These are phyloP conservation scores for Leucosticte australis DNA, from an alignment of 2,113 vertebrate genomes.

Conservation along the genomic window DNA sequence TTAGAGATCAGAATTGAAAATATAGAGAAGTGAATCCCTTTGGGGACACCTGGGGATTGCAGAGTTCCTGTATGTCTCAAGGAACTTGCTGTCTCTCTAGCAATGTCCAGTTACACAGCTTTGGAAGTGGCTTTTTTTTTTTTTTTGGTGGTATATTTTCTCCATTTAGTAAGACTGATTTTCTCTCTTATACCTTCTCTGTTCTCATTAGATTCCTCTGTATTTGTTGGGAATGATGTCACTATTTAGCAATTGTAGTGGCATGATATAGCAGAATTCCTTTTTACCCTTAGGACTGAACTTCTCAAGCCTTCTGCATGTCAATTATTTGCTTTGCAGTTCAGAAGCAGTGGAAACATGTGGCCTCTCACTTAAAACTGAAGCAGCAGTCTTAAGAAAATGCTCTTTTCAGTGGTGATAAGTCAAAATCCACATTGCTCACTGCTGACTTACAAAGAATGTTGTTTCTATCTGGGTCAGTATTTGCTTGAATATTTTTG, in stretches of 20 bases:
- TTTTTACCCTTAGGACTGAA: not conserved
- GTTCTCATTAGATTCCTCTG: not conserved
- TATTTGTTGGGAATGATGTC: not conserved
- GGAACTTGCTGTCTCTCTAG: not conserved
- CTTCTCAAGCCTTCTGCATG: not conserved
- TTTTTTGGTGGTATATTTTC: not conserved
- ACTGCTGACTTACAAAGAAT: not conserved
- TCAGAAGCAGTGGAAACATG: not conserved
- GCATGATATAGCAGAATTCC: not conserved
- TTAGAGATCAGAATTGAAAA: not conserved
- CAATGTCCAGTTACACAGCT: not conserved
- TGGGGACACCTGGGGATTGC: not conserved
- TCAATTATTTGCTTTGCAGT: not conserved
- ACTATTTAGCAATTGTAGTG: not conserved
- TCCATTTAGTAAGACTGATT: not conserved
- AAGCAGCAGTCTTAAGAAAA: not conserved
- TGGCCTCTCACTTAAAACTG: not conserved
- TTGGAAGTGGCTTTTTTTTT: not conserved
- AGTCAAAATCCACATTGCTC: not conserved
- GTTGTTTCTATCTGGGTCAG: not conserved
- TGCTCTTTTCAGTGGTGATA: not conserved
- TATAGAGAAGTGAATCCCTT: not conserved
- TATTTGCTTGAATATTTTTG: constrained; percentile 8
- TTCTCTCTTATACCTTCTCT: not conserved
- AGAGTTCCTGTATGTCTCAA: not conserved